These are phyloP conservation scores for Heliconius sara DNA, from an alignment of 2,888 invertebrate genomes.

Conservation along the genomic window DNA sequence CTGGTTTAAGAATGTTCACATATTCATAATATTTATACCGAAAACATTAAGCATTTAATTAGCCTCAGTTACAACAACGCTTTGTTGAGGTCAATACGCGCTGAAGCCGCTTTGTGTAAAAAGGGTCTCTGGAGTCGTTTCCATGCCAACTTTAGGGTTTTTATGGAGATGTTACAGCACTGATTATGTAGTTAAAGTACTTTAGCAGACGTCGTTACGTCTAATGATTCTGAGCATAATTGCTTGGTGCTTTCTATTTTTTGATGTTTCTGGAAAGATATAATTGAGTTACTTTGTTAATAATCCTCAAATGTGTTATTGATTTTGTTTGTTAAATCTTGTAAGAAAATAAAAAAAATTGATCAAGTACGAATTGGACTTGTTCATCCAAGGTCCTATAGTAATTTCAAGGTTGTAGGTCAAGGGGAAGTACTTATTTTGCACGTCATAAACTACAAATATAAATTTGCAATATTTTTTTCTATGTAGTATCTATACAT, in stretches of 20 bases:
- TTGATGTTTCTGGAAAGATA: not conserved
- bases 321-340: slow-evolving; percentile 2
- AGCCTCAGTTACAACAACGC: slow-evolving; percentile 74
- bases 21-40: slow-evolving; percentile 62
- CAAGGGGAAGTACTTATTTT: too few species aligned
- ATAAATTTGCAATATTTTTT: too few species aligned
- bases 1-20: not conserved
- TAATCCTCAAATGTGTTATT: not conserved
- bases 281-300: not conserved
- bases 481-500: too few species aligned
- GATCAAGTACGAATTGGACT: too few species aligned
- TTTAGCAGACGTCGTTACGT: slow-evolving; percentile 19
- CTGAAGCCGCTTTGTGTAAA: slow-evolving; percentile 65
- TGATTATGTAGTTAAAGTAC: slow-evolving; percentile 35
- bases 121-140: slow-evolving; percentile 54
- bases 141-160: slow-evolving; percentile 38
- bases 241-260: slow-evolving; percentile 11
- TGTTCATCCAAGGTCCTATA: too few species aligned
- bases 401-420: too few species aligned
- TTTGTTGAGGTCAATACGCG: slow-evolving; percentile 67
- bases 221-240: slow-evolving; percentile 29
- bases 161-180: slow-evolving; percentile 35
- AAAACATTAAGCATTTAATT: slow-evolving; percentile 76
- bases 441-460: too few species aligned
- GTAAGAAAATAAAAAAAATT: not conserved